phyloP scores from a whole-genome alignment of 2,113 vertebrate species.

The Thermophis baileyi region DNA sequence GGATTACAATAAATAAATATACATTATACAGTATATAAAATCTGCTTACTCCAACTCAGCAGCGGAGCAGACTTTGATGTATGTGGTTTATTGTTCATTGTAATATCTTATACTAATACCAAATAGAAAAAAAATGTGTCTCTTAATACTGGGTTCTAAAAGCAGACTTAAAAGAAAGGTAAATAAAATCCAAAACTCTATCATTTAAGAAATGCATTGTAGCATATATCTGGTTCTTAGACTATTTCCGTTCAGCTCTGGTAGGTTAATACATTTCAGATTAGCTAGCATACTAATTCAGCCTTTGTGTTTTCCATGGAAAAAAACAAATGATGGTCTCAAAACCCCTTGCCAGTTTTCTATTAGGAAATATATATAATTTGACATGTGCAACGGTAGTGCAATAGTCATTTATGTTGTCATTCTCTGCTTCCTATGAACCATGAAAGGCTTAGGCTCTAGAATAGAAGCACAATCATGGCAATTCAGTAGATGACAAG shows the following conservation, averaged over 20 bases:
- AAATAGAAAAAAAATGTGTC: neutral
- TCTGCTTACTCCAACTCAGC: neutral
- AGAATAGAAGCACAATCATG: neutral
- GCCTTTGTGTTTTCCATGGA: neutral
- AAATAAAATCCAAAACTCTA: constrained; percentile 30
- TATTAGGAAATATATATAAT: neutral
- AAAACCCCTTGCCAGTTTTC: neutral
- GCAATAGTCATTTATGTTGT: neutral
- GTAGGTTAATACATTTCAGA: neutral
- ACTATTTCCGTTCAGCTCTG: constrained; percentile 31
- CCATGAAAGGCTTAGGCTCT: neutral
- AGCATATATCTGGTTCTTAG: constrained; percentile 13
- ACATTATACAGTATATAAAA: neutral
- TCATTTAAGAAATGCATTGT: constrained; percentile 1
- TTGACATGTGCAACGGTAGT: neutral
- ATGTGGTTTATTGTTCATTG: neutral
- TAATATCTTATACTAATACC: neutral
- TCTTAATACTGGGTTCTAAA: constrained; percentile 18
- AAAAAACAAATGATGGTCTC: neutral
- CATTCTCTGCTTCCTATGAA: neutral
- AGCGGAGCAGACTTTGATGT: neutral
- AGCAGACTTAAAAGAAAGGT: constrained; percentile 10
- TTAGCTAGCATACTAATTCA: neutral
- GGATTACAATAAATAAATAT: neutral
- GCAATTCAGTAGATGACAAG: neutral